Base-by-base conservation (phyloP, 2,797 vertebrate species). In the Linurgus olivaceus region DNA sequence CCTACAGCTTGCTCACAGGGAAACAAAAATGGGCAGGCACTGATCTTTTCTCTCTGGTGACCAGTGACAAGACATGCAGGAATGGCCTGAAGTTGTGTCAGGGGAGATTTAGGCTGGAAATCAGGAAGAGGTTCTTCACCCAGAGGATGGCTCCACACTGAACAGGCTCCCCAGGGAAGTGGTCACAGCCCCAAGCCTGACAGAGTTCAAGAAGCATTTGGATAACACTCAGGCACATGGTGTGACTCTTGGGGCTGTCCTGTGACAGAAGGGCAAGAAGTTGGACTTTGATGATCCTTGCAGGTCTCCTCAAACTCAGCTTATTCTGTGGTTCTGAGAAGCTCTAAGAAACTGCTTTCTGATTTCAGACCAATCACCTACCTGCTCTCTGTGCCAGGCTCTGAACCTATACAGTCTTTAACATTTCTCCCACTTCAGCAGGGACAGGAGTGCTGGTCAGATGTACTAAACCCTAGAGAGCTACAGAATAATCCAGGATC, bases 211-310 rank as follows among this genome's bases (percentile, higher is more conserved):
- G 25, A 51, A 40, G 33, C 10, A 1, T 38, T 47, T 40, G 7
- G 18, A 35, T 33, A 65, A 2, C 0, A 0, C 17, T 51, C 13
- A 52, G 25, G 37, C 6, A 45, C 14, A 4, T 2, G 12, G 25
- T 38, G 38, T 20, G 17, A 71, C 29, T 31, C 45, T 2, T 19
- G 29, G 29, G 45, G 17, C 9, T 65, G 17, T 19, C 21, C 57
- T 45, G 37, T 13, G 50, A 57, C n/a, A 57, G 23, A 35, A 59
- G 38, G 11, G 12, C 8, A 29, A 47, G 25, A 3, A 63, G 17
- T 0, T 13, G 20, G 7, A 38, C 25, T 71, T 9, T 1, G 3
- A 58, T 23, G 14, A 33, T 57, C 24, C 24, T 26, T 70, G 37
- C 25, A n/a, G 20, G 20, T 63, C 2, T 20, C 37, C 44, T 71